phyloP scores from a whole-genome alignment of 2,888 invertebrate species.

The Lathronympha strigana region DNA sequence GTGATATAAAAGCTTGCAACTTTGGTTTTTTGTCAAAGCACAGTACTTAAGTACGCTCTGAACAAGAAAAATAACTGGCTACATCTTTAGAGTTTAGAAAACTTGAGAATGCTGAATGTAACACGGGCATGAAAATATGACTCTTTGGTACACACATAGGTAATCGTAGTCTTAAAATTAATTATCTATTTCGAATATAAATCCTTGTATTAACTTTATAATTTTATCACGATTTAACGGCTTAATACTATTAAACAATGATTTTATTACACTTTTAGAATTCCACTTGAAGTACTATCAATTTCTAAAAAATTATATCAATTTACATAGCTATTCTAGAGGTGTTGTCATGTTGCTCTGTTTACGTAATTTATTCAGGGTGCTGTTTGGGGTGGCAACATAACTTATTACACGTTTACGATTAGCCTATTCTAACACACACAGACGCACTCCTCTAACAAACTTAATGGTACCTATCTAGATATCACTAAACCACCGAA shows the following conservation, averaged over 20 bases:
- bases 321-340: slow-evolving; percentile 60
- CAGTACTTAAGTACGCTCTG: not conserved
- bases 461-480: slow-evolving; percentile 48
- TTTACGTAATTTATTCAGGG: slow-evolving; percentile 45
- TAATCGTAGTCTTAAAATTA: slow-evolving; percentile 26
- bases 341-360: slow-evolving; percentile 49
- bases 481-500: slow-evolving; percentile 44
- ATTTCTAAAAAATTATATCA: slow-evolving; percentile 59
- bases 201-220: slow-evolving; percentile 65
- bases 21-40: slow-evolving; percentile 1
- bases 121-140: slow-evolving; percentile 56
- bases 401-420: slow-evolving; percentile 57
- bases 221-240: slow-evolving; percentile 76
- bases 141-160: slow-evolving; percentile 55
- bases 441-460: slow-evolving; percentile 57
- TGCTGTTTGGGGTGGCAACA: slow-evolving; percentile 56
- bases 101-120: slow-evolving; percentile 44
- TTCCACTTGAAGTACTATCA: slow-evolving; percentile 62
- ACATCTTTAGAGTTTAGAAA: not conserved
- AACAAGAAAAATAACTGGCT: not conserved
- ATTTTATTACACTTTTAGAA: slow-evolving; percentile 71
- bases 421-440: slow-evolving; percentile 59
- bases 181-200: slow-evolving; percentile 55
- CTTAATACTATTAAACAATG: slow-evolving; percentile 73
- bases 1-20: not conserved